Conservation (phyloP, 1,140 invertebrate species). For the Gryllus bimaculatus region DNA sequence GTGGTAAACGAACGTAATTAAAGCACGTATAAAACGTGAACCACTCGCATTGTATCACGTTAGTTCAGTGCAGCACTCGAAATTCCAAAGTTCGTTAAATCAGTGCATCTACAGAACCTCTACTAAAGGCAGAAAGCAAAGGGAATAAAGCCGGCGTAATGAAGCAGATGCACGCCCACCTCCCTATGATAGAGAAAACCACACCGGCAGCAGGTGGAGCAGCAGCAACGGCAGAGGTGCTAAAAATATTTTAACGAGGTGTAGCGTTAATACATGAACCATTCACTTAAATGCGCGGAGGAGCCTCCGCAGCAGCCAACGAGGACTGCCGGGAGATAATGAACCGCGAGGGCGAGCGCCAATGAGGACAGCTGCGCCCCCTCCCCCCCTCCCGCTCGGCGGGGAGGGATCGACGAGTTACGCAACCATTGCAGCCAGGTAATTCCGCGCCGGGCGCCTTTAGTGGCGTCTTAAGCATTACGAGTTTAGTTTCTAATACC, state of each 20-base stretch:
- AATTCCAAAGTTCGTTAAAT: too few species aligned
- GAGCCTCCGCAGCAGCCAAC: background rate
- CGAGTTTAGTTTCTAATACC: background rate
- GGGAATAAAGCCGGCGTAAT: background rate
- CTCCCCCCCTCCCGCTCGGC: too few species aligned
- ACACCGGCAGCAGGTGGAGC: background rate
- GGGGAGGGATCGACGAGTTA: background rate
- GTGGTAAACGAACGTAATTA: too few species aligned
- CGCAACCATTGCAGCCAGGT: background rate
- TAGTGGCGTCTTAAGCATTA: background rate
- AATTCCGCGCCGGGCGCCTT: background rate
- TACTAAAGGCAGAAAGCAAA: background rate
- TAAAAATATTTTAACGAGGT: slow-evolving; percentile 6
- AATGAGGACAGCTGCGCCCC: background rate
- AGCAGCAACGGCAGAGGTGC: background rate
- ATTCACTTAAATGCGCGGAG: background rate
- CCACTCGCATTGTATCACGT: too few species aligned
- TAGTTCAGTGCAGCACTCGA: too few species aligned
- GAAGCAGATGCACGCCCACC: background rate
- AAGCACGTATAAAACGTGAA: too few species aligned
- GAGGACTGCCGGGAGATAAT: background rate
- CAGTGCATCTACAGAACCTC: too few species aligned
- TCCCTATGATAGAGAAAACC: background rate
- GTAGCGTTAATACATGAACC: background rate
- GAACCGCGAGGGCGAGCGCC: background rate